These are phyloP conservation scores for Bhutanitis thaidina DNA, from an alignment of 2,888 invertebrate species.

Conservation along the genomic window DNA sequence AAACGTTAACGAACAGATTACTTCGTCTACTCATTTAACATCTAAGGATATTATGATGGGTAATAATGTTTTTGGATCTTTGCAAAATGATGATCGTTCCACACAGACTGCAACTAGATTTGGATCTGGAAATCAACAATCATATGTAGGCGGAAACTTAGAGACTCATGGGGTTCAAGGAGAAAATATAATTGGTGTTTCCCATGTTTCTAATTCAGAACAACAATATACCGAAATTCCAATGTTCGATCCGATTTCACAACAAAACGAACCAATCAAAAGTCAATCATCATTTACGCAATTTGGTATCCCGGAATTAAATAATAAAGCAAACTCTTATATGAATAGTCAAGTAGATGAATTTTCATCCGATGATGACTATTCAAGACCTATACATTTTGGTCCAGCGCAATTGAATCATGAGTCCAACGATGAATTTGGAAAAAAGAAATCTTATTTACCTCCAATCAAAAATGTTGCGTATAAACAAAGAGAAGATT, in stretches of 20 bases:
- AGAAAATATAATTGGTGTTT: too few relatives aligned
- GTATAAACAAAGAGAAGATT: neutral
- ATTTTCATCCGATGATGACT: neutral
- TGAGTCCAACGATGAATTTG: constrained; percentile 8
- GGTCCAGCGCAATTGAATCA: neutral
- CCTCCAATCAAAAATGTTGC: neutral
- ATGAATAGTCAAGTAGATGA: neutral
- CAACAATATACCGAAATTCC: neutral
- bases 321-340: neutral
- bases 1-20: constrained; percentile 25
- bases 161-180: too few relatives aligned
- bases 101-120: neutral
- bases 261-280: neutral
- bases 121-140: neutral
- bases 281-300: too few relatives aligned
- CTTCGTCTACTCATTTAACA: constrained; percentile 1
- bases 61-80: neutral
- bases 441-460: constrained; percentile 8
- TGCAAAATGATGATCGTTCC: neutral
- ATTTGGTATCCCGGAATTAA: neutral
- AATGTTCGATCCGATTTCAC: neutral
- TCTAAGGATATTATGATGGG: neutral
- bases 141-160: neutral
- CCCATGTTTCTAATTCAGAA: too few relatives aligned
- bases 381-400: constrained; percentile 15